Conservation (phyloP, 2,797 vertebrate species). For the Smutsia temminckii region DNA sequence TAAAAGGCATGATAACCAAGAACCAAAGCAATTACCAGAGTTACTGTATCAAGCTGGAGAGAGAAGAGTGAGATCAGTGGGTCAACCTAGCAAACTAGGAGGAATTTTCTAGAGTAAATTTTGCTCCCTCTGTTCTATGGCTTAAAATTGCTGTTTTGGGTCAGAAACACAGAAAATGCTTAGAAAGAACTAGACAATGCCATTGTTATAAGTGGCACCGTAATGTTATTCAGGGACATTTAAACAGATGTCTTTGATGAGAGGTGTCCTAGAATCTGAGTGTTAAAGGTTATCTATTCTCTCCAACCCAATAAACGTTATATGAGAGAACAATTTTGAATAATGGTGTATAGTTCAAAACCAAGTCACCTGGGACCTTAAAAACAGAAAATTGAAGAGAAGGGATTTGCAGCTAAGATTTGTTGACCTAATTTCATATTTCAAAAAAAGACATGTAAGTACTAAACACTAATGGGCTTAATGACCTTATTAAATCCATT, state of each 20-base stretch:
- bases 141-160: background rate
- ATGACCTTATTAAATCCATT: slow-evolving; percentile 73
- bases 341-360: background rate
- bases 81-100: background rate
- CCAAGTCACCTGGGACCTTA: slow-evolving; percentile 10
- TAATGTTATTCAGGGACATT: background rate
- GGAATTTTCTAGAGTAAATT: slow-evolving; percentile 8
- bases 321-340: slow-evolving; percentile 45
- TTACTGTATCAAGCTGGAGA: background rate
- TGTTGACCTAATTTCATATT: slow-evolving; percentile 71
- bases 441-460: slow-evolving; percentile 16
- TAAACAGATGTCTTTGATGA: background rate
- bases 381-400: slow-evolving; percentile 59
- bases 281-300: slow-evolving; percentile 56
- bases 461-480: slow-evolving; percentile 61
- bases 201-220: background rate
- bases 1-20: background rate
- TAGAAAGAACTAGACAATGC: slow-evolving; percentile 25
- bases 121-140: background rate
- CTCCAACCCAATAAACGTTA: background rate
- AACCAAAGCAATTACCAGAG: background rate
- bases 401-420: slow-evolving; percentile 56
- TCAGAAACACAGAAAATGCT: background rate
- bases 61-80: background rate
- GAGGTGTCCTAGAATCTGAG: slow-evolving; percentile 61